A percentile compares a stretch with the other conserved stretches of the same genome.
Conservation (phyloP, 2,797 vertebrate species). For the Esox masquinongy region DNA sequence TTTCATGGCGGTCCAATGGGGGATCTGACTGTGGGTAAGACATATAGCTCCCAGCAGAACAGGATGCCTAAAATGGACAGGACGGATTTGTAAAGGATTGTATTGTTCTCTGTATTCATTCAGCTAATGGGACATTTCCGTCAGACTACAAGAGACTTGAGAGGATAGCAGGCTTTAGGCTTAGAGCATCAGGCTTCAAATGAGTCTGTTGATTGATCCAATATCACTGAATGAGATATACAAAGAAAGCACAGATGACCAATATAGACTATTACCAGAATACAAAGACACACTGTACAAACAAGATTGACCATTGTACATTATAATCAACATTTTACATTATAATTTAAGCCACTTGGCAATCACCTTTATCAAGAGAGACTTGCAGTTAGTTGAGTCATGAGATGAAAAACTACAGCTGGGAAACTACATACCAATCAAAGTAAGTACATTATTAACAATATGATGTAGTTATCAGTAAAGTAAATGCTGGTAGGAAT, state of each 20-base stretch:
- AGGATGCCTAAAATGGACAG: slow-evolving; percentile 47
- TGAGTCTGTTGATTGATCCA: slow-evolving; percentile 39
- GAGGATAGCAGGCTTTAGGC: slow-evolving; percentile 29
- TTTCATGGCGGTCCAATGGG: slow-evolving; percentile 18
- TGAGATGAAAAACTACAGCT: too few relatives aligned
- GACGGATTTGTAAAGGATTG: slow-evolving; percentile 57
- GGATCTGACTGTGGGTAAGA: slow-evolving; percentile 42
- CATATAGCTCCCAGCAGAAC: slow-evolving; percentile 40
- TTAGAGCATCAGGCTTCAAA: slow-evolving; percentile 41
- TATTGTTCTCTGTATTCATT: slow-evolving; percentile 59
- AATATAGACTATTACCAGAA: slow-evolving; percentile 3
- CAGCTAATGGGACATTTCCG: slow-evolving; percentile 56
- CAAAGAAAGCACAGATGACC: slow-evolving; percentile 39
- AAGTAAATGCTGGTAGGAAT: too few relatives aligned
- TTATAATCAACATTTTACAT: too few relatives aligned
- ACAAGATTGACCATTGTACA: too few relatives aligned
- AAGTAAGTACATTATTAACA: too few relatives aligned
- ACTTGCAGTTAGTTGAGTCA: too few relatives aligned
- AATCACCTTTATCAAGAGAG: too few relatives aligned
- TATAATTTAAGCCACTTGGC: too few relatives aligned
- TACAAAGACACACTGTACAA: too few relatives aligned
- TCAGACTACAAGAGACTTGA: slow-evolving; percentile 30
- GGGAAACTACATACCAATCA: too few relatives aligned
- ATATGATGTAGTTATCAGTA: too few relatives aligned
- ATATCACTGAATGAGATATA: slow-evolving; percentile 27